Conservation (phyloP, 1,140 invertebrate species). For the Anastatus disparis region DNA sequence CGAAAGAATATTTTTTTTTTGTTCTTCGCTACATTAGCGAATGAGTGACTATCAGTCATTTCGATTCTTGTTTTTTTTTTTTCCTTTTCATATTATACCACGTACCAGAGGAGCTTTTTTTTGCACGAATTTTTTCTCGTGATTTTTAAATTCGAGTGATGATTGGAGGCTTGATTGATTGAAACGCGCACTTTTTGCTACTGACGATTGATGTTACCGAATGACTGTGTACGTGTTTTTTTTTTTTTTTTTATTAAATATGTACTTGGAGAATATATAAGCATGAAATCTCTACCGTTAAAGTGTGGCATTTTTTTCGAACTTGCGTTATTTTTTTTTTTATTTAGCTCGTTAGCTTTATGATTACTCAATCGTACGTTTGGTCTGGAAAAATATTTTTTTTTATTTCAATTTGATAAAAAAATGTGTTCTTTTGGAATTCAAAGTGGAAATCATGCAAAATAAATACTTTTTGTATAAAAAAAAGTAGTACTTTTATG, state of each 20-base stretch:
- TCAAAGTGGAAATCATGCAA: no score
- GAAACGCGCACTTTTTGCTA: neutral
- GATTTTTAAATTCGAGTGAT: conserved; percentile 13
- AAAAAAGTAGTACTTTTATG: no score
- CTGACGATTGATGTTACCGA: neutral
- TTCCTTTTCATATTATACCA: neutral
- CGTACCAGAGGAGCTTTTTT: no score
- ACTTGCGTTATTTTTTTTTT: neutral
- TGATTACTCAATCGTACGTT: neutral
- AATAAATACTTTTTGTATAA: no score
- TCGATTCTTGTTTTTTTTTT: conserved; percentile 6
- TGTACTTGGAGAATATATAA: no score
- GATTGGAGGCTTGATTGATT: conserved; percentile 20
- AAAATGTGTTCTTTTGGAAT: no score
- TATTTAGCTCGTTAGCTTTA: neutral
- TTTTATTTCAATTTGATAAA: no score
- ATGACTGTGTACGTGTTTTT: neutral
- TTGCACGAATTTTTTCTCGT: no score
- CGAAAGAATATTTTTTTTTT: conserved; percentile 23
- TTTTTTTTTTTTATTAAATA: no score
- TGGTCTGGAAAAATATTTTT: neutral
- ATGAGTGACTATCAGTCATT: conserved; percentile 3
- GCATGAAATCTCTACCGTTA: no score
- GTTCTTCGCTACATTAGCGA: neutral
- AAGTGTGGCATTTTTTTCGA: no score